Base-by-base conservation (phyloP, 2,888 invertebrate species). In the Pollenia angustigena region DNA sequence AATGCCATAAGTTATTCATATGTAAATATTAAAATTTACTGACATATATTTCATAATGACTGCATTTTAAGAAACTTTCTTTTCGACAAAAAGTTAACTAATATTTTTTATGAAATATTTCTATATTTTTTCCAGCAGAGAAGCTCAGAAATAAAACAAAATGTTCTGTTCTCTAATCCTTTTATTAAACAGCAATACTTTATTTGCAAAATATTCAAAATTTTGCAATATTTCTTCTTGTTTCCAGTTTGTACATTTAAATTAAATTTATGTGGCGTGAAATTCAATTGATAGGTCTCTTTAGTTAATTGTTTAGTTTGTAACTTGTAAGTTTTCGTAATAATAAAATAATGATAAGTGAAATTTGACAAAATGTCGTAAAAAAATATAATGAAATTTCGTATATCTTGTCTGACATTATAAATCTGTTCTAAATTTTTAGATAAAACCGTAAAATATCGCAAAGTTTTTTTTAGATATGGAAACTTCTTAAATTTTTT, bases 241-340 rank as follows among this genome's bases (percentile, higher is more conserved):
- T 62, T 48, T 76, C 9, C 14, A 42, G n/a, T 71, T 54, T 46
- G 10, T 50, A 58, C 42, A 42, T 71, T 71, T n/a, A 50, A 64
- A 71, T 71, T 50, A 58, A 81, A 81, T 75, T 75, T 75, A 81
- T 81, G 62, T 64, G 16, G 64, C 54, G 16, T 54, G 2, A 54
- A 71, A 11, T 48, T 18, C 9, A 18, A 12, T 44, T 32, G 4
- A n/a, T 12, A 4, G 46, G 23, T 1, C 52, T 69, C 1, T 69
- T 69, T 1, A 2, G 16, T 54, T 54, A 12, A 11, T 9, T 52
- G 42, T 8, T 54, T 18, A 12, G n/a, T 54, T 52, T 16, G 16
- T 14, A 1, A 16, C 52, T 16, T n/a, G 6, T 14, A 0, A 7
- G 0, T 32, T 4, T 4, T 32, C 23, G n/a, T n/a, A n/a, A n/a